Evolutionary conservation across 2,113 vertebrate species (phyloP).

Genomic region (Otis tarda): DNA sequence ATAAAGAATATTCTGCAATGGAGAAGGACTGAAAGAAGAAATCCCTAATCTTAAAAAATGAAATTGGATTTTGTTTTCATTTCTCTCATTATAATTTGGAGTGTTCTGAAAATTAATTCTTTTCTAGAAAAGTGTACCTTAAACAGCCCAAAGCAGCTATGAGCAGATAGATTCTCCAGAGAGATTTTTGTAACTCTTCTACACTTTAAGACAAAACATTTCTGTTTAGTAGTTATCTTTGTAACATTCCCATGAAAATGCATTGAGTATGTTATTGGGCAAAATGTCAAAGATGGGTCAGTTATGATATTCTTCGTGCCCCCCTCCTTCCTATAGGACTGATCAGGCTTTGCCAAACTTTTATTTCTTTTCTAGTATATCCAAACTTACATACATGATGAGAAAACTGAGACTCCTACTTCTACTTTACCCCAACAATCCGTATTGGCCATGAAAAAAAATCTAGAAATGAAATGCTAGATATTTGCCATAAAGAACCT

Average conservation of each 20-base stretch:
- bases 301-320: background rate
- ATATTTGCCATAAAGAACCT: background rate
- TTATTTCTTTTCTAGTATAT: background rate
- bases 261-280: background rate
- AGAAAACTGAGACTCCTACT: background rate
- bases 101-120: background rate
- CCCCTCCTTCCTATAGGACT: background rate
- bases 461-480: background rate
- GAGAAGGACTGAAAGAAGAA: background rate
- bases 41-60: background rate
- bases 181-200: background rate
- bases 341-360: background rate
- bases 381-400: background rate
- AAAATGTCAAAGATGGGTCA: background rate
- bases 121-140: background rate
- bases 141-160: background rate
- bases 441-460: background rate
- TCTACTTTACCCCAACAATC: background rate
- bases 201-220: background rate
- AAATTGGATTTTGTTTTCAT: background rate
- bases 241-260: background rate
- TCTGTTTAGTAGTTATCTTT: background rate
- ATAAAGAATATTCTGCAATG: slow-evolving; percentile 67
- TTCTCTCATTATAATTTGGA: background rate
- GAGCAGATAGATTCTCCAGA: background rate